phyloP scores from a whole-genome alignment of 2,797 vertebrate species.

The Bothrops alternatus region DNA sequence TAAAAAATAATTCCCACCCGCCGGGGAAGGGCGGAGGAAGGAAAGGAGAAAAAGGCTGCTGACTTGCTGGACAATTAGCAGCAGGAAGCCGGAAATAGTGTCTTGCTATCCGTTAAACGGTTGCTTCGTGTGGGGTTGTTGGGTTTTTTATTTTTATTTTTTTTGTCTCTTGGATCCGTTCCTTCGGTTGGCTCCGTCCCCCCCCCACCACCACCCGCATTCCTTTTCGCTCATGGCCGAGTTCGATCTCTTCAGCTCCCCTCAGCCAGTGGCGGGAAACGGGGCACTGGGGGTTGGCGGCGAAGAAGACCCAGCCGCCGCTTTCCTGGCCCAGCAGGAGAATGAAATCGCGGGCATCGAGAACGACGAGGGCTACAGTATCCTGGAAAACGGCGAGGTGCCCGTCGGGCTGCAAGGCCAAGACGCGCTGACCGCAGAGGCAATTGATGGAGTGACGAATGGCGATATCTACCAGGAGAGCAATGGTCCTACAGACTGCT shows the following conservation, averaged over 20 bases:
- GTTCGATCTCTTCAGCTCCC: slow-evolving; percentile 61
- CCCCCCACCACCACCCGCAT: not conserved
- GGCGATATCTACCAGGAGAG: too few relatives aligned
- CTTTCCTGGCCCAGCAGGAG: slow-evolving; percentile 92
- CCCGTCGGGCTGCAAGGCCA: slow-evolving; percentile 74
- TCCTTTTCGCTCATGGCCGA: slow-evolving; percentile 61
- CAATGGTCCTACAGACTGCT: slow-evolving; percentile 88
- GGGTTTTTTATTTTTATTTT: not conserved
- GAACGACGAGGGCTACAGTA: slow-evolving; percentile 92
- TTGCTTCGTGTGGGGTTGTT: not conserved
- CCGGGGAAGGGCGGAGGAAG: not conserved
- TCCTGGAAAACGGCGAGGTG: slow-evolving; percentile 88
- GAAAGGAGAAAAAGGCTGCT: not conserved
- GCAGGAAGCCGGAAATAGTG: not conserved
- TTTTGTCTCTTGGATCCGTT: not conserved
- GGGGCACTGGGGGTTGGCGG: slow-evolving; percentile 77
- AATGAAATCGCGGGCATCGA: slow-evolving; percentile 95
- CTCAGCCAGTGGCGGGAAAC: not conserved
- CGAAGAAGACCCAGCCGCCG: slow-evolving; percentile 89
- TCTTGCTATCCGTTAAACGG: slow-evolving; percentile 3
- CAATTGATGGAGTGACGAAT: too few relatives aligned
- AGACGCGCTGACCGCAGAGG: slow-evolving; percentile 54
- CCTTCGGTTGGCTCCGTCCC: not conserved
- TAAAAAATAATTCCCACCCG: not conserved
- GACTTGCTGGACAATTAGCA: not conserved